Percentiles rank a stretch among this genome's conserved stretches.
phyloP scores from a whole-genome alignment of 2,797 vertebrate genomes.

The Acipenser transmontanus region DNA sequence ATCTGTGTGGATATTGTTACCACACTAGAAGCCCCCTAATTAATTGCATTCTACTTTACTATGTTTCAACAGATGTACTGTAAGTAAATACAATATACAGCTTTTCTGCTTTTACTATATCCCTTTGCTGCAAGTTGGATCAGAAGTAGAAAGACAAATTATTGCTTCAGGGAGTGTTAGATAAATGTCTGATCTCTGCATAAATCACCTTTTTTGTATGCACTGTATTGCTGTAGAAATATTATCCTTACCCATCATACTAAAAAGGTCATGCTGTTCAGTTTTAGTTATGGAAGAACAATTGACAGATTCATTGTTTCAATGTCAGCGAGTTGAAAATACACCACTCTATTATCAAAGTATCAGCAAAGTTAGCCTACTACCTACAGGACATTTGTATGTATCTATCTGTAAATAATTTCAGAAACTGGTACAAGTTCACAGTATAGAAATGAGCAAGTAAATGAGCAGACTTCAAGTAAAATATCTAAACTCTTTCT shows the following conservation, averaged over 20 bases:
- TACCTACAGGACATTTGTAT: no score
- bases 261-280: not conserved
- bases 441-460: no score
- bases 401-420: no score
- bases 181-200: constrained; percentile 4
- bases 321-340: not conserved
- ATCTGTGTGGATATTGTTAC: constrained; percentile 65
- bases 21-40: constrained; percentile 69
- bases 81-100: constrained; percentile 54
- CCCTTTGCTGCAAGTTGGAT: not conserved
- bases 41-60: constrained; percentile 59
- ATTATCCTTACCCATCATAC: not conserved
- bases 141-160: constrained; percentile 12
- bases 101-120: constrained; percentile 40
- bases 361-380: no score
- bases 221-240: not conserved
- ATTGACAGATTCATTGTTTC: not conserved
- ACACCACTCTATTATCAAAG: no score
- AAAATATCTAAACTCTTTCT: no score
- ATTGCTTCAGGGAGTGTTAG: constrained; percentile 3
- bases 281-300: not conserved
- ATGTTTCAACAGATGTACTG: constrained; percentile 53
- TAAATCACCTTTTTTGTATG: constrained; percentile 5
- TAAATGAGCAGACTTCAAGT: no score
- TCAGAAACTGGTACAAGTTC: no score